A percentile compares a stretch with the other conserved stretches of the same genome.
These are phyloP conservation scores for Catharus fuscescens DNA, from an alignment of 2,113 vertebrate genomes.

Conservation along the genomic window DNA sequence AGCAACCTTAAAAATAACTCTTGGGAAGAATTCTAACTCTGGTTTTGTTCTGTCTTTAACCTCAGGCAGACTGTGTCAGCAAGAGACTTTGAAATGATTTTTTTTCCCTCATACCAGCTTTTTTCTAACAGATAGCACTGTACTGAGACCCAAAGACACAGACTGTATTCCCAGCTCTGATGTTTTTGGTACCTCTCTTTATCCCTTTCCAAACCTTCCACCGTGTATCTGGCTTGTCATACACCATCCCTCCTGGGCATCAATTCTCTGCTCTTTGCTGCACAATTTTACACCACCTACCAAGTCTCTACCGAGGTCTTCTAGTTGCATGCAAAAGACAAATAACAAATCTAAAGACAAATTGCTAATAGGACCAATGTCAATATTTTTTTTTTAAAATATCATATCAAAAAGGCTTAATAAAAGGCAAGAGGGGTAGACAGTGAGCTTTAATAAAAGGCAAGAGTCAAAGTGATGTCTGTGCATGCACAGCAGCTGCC, in stretches of 20 bases:
- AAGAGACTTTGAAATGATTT: neutral
- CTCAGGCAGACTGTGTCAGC: slow-evolving; percentile 11
- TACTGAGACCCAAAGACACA: neutral
- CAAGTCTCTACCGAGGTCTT: accelerated
- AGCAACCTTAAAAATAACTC: neutral
- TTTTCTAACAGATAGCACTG: neutral
- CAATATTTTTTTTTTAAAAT: neutral
- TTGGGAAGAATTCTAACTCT: neutral
- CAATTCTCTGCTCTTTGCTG: neutral
- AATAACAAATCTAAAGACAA: neutral
- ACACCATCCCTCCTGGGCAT: neutral
- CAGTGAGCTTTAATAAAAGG: neutral
- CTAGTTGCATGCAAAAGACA: neutral
- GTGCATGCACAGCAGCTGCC: neutral
- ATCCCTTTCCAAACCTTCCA: neutral
- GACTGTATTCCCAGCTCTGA: neutral
- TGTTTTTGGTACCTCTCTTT: neutral
- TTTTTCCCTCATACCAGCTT: neutral
- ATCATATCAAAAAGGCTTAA: neutral
- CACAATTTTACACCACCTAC: neutral
- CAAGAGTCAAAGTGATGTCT: neutral
- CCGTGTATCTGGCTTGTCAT: neutral
- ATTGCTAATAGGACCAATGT: neutral
- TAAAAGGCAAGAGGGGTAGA: neutral
- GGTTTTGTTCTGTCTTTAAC: neutral